Percentiles rank a stretch among this genome's conserved stretches.
These are phyloP conservation scores for Drosophila algonquin DNA, from an alignment of 2,888 invertebrate species.

Conservation along the genomic window DNA sequence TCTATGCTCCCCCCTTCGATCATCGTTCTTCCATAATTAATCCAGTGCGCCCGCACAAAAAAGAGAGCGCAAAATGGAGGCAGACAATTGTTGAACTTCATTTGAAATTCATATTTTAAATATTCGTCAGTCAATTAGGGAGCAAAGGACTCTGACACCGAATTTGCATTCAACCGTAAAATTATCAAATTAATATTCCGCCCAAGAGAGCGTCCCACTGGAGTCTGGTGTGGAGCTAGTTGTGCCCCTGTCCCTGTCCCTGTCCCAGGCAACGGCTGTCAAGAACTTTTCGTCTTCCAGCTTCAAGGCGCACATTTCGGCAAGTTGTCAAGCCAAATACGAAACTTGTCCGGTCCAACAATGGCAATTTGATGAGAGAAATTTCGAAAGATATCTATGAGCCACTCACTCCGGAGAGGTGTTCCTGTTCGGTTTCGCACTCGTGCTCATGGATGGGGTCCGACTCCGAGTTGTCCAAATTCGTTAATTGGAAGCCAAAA, in stretches of 20 bases:
- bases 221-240: conserved; percentile 7
- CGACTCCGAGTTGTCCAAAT: conserved; percentile 32
- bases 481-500: conserved; percentile 61
- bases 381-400: conserved; percentile 59
- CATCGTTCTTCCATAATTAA: conserved; percentile 39
- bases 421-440: not conserved
- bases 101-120: conserved; percentile 78
- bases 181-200: conserved; percentile 77
- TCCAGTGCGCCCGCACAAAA: conserved; percentile 19
- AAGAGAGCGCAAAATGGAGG: conserved; percentile 2
- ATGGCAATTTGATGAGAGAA: conserved; percentile 69
- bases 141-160: conserved; percentile 74
- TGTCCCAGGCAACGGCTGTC: conserved; percentile 44
- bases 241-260: conserved; percentile 12
- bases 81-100: conserved; percentile 61
- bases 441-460: not conserved
- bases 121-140: conserved; percentile 78
- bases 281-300: conserved; percentile 44
- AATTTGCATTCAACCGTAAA: conserved; percentile 77
- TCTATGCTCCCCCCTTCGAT: conserved; percentile 20
- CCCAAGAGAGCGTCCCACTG: conserved; percentile 11
- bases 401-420: not conserved
- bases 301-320: conserved; percentile 59
- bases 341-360: conserved; percentile 62
- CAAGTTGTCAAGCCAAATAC: conserved; percentile 71